These are phyloP conservation scores for Halocynthia aurantium DNA, from an alignment of 23 tunicate genomes.

Conservation along the genomic window DNA sequence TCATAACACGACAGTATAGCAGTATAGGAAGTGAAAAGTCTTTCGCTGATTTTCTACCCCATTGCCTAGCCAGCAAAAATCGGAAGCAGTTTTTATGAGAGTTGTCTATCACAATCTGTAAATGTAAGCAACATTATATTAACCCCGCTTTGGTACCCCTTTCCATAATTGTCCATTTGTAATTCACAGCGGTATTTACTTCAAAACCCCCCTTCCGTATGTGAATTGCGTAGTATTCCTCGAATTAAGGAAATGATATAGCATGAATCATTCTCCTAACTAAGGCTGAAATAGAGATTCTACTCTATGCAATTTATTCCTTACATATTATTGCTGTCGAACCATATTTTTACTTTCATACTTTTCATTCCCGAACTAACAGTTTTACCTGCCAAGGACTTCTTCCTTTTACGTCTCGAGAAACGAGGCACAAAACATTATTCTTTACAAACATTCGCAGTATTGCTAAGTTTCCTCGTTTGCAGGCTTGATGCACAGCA, in stretches of 20 bases:
- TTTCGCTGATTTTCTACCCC: constrained; percentile 74
- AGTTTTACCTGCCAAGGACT: constrained; percentile 55
- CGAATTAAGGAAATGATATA: no score
- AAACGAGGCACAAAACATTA: constrained; percentile 68
- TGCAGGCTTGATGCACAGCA: constrained; percentile 72
- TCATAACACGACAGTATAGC: constrained; percentile 60
- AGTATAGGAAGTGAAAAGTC: constrained; percentile 58
- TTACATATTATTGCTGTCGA: no score
- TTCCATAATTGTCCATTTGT: no score
- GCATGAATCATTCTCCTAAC: no score
- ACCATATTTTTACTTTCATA: no score
- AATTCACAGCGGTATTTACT: no score
- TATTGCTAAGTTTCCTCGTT: constrained; percentile 54
- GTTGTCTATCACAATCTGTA: constrained; percentile 64
- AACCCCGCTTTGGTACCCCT: no score
- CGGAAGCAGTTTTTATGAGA: constrained; percentile 72
- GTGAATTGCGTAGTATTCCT: no score
- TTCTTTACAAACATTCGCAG: constrained; percentile 58
- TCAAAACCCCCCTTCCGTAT: no score
- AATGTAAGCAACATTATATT: background rate
- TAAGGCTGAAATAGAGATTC: no score
- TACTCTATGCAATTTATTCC: no score
- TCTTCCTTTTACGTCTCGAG: constrained; percentile 47
- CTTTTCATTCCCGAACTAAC: background rate
- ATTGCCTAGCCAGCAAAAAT: constrained; percentile 80